phyloP scores from a whole-genome alignment of 2,797 vertebrate species.

The Otus scops region DNA sequence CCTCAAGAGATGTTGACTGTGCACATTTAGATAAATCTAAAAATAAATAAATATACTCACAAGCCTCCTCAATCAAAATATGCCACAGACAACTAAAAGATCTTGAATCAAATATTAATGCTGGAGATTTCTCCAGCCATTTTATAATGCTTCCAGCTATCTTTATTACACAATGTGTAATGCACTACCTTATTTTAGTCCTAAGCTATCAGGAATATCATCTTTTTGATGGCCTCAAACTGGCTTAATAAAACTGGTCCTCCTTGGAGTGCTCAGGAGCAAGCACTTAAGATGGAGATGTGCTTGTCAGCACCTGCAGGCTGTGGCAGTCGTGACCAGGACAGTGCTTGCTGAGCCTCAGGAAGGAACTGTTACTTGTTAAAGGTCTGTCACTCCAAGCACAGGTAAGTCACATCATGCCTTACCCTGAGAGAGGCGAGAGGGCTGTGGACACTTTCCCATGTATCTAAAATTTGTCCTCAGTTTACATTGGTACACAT shows the following conservation, averaged over 20 bases:
- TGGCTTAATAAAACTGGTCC: conserved; percentile 16
- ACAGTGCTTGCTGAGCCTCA: neutral
- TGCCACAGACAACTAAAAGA: conserved; percentile 78
- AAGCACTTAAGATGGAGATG: neutral
- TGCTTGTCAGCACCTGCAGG: neutral
- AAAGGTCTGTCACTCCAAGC: neutral
- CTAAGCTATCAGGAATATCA: conserved; percentile 60
- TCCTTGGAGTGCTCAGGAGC: neutral
- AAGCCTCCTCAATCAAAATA: conserved; percentile 79
- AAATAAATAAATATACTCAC: conserved; percentile 68
- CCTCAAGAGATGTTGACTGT: conserved; percentile 43
- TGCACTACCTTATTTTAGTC: conserved; percentile 68
- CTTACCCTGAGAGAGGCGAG: neutral
- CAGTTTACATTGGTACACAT: neutral
- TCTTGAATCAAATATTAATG: conserved; percentile 81
- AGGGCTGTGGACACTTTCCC: neutral
- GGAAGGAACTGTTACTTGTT: neutral
- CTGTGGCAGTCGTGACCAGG: neutral
- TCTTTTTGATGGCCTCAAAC: conserved; percentile 61
- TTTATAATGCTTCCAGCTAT: conserved; percentile 74
- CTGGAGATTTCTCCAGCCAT: conserved; percentile 64
- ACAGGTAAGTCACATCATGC: neutral
- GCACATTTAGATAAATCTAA: conserved; percentile 65
- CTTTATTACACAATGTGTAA: conserved; percentile 70
- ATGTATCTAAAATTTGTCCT: neutral